Evolutionary conservation across 2,113 vertebrate genomes (phyloP).

Genomic region (Bos indicus): DNA sequence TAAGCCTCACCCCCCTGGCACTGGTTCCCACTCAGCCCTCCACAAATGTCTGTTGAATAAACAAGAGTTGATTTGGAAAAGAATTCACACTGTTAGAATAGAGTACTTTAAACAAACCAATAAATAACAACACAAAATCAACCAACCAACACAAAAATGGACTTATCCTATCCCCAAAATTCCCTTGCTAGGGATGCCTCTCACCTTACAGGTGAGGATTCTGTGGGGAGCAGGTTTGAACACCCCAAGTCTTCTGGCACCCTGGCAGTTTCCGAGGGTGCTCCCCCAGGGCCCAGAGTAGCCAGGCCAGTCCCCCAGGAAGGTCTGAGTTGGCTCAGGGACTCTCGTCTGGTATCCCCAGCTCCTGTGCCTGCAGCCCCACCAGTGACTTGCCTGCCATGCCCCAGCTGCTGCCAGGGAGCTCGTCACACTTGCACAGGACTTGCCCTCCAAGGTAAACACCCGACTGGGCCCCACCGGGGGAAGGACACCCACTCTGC

Average conservation of each 20-base stretch:
- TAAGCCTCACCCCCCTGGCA: too few relatives aligned
- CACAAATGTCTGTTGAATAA: neutral
- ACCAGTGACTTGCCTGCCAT: neutral
- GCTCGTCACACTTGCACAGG: neutral
- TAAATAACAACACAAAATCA: neutral
- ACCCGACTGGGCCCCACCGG: neutral
- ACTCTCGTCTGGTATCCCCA: neutral
- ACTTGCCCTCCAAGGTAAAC: neutral
- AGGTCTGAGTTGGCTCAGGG: neutral
- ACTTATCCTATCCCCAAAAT: too few relatives aligned
- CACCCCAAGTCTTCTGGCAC: neutral
- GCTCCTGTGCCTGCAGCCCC: neutral
- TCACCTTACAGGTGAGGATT: neutral
- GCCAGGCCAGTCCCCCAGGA: neutral
- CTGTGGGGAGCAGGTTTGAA: neutral
- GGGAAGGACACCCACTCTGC: neutral
- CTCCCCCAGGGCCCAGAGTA: too few relatives aligned
- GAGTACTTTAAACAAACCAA: neutral
- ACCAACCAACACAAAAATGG: neutral
- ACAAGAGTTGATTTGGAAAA: neutral
- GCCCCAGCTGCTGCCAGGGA: neutral
- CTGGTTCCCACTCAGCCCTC: too few relatives aligned
- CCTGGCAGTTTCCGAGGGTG: too few relatives aligned
- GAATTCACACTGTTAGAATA: neutral
- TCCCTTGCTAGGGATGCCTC: accelerated